Conservation (phyloP, 2,888 invertebrate species). For the Dasypolia templi region DNA sequence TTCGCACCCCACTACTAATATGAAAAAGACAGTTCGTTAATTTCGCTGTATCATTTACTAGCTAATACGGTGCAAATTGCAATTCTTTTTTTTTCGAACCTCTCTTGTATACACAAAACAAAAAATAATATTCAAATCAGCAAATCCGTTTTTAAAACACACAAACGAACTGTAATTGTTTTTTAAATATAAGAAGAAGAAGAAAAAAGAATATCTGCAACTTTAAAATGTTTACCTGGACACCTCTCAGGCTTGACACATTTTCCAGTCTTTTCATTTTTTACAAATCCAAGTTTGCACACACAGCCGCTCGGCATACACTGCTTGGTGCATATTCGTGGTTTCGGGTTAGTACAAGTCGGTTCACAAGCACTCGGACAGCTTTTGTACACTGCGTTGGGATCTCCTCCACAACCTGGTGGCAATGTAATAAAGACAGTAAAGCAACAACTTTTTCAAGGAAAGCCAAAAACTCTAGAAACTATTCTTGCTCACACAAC, state of each 20-base stretch:
- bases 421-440: not conserved
- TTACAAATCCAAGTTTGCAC: slow-evolving; percentile 54
- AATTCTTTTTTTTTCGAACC: no score
- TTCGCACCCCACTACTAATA: not conserved
- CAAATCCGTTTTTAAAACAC: no score
- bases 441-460: not conserved
- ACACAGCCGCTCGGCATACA: slow-evolving; percentile 61
- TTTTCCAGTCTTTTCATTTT: not conserved
- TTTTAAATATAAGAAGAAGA: no score
- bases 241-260: slow-evolving; percentile 19
- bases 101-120: no score
- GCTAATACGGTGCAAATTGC: no score
- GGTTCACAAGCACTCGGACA: slow-evolving; percentile 26
- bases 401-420: slow-evolving; percentile 7
- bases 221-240: slow-evolving; percentile 1
- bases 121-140: no score
- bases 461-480: no score
- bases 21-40: not conserved
- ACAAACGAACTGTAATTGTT: no score
- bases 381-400: not conserved
- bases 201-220: no score
- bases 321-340: not conserved
- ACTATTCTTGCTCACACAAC: not conserved
- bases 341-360: not conserved
- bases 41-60: no score